Conservation (phyloP, 2,888 invertebrate species). For the Diloba caeruleocephala region DNA sequence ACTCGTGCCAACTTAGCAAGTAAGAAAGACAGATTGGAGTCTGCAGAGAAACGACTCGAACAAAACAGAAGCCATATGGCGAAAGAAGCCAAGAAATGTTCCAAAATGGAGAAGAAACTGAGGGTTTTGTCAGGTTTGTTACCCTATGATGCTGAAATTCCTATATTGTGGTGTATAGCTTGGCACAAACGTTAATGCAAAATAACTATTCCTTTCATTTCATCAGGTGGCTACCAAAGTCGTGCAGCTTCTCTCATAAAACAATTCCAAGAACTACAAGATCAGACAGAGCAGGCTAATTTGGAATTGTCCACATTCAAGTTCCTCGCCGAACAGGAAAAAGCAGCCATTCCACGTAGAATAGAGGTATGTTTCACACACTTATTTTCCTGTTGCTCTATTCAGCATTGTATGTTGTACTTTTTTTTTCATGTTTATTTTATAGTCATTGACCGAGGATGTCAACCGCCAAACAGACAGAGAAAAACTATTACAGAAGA, state of each 20-base stretch:
- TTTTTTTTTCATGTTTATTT: too few relatives aligned
- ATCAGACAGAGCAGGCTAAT: conserved; percentile 96
- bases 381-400: not conserved
- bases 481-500: conserved; percentile 95
- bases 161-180: not conserved
- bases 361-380: conserved; percentile 90
- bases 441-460: conserved; percentile 95
- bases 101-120: conserved; percentile 99
- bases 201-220: not conserved
- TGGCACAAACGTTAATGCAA: not conserved
- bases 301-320: conserved; percentile 97
- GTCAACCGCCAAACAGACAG: conserved; percentile 97
- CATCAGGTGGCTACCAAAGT: conserved; percentile 83
- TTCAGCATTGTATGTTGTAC: too few relatives aligned
- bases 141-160: not conserved
- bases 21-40: conserved; percentile 98
- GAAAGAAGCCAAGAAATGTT: conserved; percentile 98
- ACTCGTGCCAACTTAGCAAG: conserved; percentile 98
- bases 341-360: conserved; percentile 96
- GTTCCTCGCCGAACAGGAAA: conserved; percentile 96
- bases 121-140: conserved; percentile 94
- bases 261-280: conserved; percentile 95
- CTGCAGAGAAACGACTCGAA: conserved; percentile 97
- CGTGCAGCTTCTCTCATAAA: conserved; percentile 95
- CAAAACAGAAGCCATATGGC: conserved; percentile 99